phyloP scores from a whole-genome alignment of 2,113 vertebrate species.

The Petrocephalus microphthalmus region DNA sequence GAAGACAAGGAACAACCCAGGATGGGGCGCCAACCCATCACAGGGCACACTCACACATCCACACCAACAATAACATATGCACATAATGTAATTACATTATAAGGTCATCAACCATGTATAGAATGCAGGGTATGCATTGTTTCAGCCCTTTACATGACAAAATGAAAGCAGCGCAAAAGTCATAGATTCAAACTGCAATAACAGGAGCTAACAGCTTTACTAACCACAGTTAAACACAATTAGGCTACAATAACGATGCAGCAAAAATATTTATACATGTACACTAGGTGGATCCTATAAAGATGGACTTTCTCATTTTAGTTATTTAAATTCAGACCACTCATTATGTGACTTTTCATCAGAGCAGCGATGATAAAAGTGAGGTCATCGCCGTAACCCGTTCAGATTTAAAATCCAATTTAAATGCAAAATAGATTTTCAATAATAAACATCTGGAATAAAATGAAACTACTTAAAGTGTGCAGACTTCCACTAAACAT shows the following conservation, averaged over 20 bases:
- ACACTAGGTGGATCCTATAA: not conserved
- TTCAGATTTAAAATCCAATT: constrained; percentile 8
- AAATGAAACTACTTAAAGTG: not conserved
- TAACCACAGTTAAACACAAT: not conserved
- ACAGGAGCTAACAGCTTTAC: not conserved
- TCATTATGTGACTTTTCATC: not conserved
- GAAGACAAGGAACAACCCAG: not conserved
- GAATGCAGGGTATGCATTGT: not conserved
- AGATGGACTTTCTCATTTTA: not conserved
- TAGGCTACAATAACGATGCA: not conserved
- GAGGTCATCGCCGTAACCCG: not conserved
- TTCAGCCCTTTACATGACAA: not conserved
- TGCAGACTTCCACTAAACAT: not conserved
- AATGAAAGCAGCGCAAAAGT: not conserved
- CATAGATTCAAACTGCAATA: not conserved
- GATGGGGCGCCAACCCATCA: not conserved
- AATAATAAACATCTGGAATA: constrained; percentile 9
- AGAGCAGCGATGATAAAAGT: constrained; percentile 1
- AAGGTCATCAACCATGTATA: not conserved
- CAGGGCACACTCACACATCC: not conserved
- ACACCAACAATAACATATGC: not conserved
- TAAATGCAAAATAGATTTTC: constrained; percentile 7
- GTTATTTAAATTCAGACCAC: constrained; percentile 2
- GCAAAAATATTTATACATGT: constrained; percentile 8
- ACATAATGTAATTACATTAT: not conserved